Percentiles rank a stretch among this genome's conserved stretches.
Evolutionary conservation across 2,113 vertebrate genomes (phyloP).

Genomic region (Hemicordylus capensis): DNA sequence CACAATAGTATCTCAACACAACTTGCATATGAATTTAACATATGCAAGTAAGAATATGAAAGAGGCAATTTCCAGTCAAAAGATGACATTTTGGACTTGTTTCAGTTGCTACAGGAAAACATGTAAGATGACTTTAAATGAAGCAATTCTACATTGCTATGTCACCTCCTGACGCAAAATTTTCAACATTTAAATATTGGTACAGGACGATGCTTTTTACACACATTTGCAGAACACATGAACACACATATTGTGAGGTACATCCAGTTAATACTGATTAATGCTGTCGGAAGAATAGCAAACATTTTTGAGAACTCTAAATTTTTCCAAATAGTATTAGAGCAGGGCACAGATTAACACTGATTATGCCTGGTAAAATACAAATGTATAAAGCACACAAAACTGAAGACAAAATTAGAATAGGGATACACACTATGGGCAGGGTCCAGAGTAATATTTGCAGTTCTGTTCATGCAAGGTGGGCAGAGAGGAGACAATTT

Average conservation of each 20-base stretch:
- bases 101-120: neutral
- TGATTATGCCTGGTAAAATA: neutral
- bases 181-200: neutral
- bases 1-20: too few species aligned
- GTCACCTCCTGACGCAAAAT: neutral
- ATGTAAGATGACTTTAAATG: neutral
- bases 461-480: too few species aligned
- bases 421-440: neutral
- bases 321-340: neutral
- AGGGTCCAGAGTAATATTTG: too few species aligned
- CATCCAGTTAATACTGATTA: conserved; percentile 20
- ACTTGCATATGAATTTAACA: too few species aligned
- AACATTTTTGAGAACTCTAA: conserved; percentile 17
- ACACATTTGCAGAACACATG: neutral
- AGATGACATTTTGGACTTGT: too few species aligned
- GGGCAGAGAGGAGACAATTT: too few species aligned
- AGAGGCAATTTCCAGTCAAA: too few species aligned
- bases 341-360: neutral
- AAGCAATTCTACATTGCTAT: neutral
- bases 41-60: too few species aligned
- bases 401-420: conserved; percentile 9
- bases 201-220: neutral
- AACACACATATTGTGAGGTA: neutral
- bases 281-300: neutral
- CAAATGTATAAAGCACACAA: conserved; percentile 11